A percentile compares a stretch with the other conserved stretches of the same genome.
Conservation (phyloP, 1,140 invertebrate species). For the Drosophila kanapiae region DNA sequence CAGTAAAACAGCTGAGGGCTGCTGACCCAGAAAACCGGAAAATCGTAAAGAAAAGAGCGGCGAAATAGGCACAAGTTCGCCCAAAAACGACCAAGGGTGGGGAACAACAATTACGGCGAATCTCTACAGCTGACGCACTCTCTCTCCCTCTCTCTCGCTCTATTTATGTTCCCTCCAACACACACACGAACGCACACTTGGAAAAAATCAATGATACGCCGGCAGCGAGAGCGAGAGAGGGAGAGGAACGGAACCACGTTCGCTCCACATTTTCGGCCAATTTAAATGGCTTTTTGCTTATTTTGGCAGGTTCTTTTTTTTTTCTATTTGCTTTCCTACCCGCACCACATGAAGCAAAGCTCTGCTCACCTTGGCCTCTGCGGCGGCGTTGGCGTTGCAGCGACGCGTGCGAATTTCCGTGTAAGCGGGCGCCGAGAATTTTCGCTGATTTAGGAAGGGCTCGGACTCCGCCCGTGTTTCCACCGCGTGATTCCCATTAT, state of each 20-base stretch:
- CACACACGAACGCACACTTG: constrained; percentile 1
- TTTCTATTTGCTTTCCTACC: background rate
- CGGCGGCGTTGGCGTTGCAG: constrained; percentile 49
- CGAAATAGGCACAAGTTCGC: background rate
- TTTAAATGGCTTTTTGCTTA: constrained; percentile 6
- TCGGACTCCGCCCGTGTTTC: background rate
- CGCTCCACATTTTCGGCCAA: constrained; percentile 15
- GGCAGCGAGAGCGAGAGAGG: constrained; percentile 14
- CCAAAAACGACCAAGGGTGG: constrained; percentile 2
- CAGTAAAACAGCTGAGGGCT: constrained; percentile 28
- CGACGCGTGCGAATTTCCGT: constrained; percentile 75
- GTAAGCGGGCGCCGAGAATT: constrained; percentile 74
- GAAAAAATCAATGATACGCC: constrained; percentile 31
- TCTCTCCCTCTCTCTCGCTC: constrained; percentile 1
- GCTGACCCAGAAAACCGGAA: constrained; percentile 42
- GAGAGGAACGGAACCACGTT: constrained; percentile 17
- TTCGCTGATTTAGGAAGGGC: constrained; percentile 36
- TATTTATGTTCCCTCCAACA: constrained; percentile 6
- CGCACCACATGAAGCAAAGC: background rate
- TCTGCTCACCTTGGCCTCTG: constrained; percentile 65
- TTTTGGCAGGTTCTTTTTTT: constrained; percentile 15
- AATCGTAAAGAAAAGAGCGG: constrained; percentile 3
- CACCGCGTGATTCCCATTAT: background rate
- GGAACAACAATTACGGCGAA: constrained; percentile 3
- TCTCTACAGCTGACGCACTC: constrained; percentile 15